These are phyloP conservation scores for Rhinolophus sinicus DNA, from an alignment of 2,113 vertebrate species.

Conservation along the genomic window DNA sequence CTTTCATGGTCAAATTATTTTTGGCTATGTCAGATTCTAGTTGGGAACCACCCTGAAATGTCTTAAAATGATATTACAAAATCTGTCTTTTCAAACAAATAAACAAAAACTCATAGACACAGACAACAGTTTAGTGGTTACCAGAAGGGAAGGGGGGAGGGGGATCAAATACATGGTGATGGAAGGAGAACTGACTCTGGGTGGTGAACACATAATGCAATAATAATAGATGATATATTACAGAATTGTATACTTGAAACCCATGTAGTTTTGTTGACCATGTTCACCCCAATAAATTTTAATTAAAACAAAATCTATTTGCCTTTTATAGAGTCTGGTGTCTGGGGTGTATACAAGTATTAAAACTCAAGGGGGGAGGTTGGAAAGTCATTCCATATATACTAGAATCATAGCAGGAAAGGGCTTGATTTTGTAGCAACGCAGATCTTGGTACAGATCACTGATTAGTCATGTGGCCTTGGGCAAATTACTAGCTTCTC, in stretches of 20 bases:
- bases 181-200: no score
- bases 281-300: no score
- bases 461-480: not conserved
- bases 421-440: not conserved
- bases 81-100: not conserved
- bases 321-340: not conserved
- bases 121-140: no score
- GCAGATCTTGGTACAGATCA: not conserved
- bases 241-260: no score
- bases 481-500: not conserved
- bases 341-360: not conserved
- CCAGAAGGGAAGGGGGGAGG: no score
- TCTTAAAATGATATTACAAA: slow-evolving; percentile 35
- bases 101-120: no score
- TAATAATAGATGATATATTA: no score
- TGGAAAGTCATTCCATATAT: slow-evolving; percentile 8
- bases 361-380: not conserved
- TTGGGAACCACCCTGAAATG: not conserved
- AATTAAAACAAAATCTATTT: not conserved
- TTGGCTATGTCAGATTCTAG: slow-evolving; percentile 11
- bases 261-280: no score
- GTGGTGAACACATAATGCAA: no score
- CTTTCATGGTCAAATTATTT: slow-evolving; percentile 27
- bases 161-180: no score
- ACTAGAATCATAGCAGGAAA: not conserved